Base-by-base conservation (phyloP, 2,113 vertebrate genomes). In the Narcine bancroftii region DNA sequence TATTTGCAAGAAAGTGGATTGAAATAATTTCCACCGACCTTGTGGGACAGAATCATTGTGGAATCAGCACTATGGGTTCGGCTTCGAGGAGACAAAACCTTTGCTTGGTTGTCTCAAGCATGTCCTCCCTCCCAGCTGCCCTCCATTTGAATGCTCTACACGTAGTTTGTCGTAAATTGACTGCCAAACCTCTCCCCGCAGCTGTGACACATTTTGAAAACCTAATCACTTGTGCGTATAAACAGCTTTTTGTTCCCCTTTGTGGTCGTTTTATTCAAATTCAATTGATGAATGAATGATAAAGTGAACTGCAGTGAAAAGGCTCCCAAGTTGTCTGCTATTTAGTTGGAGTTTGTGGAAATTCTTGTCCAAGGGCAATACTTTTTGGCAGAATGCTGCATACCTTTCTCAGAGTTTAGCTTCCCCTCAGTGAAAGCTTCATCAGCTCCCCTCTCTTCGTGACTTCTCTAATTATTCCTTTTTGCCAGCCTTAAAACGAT, bases 171-270 rank as follows among this genome's bases (percentile, higher is more conserved):
- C 45, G 89, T 66, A 91, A 91, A 33, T 69, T 26, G 63, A 5
- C 63, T 33, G 89, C 89, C 89, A 91, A 69, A 33, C 42, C 42
- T 91, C 89, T 47, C 65, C 89, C 89, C 66, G 33, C 42, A 69
- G 29, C 89, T 29, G 65, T 47, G 65, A 65, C 63, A 47, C 60
- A 91, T 71, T 91, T 91, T 91, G 42, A 45, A 91, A 91, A 45
- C 89, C 60, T 66, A 69, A 91, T 71, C 89, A 71, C 63, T 69
- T 89, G 39, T 71, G 89, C 24, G 24, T 91, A 91, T 91, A 91
- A 91, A 91, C 63, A 91, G 65, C 36, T 42, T 91, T 91, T 91
- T 91, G 89, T 91, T 91, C 63, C 45, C 24, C 60, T 91, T 39
- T 91, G 63, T 69, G 36, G 89, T 69, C 39, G 89, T 91, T 91